Evolutionary conservation across 2,113 vertebrate genomes (phyloP), one percentile per base, ranked within the genome.

Genomic region (Eleginops maclovinus): DNA sequence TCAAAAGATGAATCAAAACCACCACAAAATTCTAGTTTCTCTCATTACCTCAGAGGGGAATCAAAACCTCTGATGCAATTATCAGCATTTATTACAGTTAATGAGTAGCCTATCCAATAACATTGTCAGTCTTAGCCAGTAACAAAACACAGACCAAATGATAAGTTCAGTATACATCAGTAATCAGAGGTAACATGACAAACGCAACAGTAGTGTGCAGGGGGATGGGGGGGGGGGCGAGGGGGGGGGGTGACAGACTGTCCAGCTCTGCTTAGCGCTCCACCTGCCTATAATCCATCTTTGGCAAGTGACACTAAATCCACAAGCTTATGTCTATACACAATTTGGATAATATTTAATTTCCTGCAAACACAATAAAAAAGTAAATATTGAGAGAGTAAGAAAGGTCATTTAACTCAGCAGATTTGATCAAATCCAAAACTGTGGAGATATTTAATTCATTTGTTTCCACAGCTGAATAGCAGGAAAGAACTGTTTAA

Each of bases 211-310:
- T 36, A 22, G 50, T 7, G 26, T 44, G n/a, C 13, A 46, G 24
- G 11, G 82, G 87, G 78, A 58, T 79, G 28, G 28, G 28, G 81
- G 86, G 44, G 53, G 55, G 31, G 41, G 24, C 6, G 82, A 88
- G 78, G 62, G 77, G 78, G 62, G 77, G 81, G 86, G 44, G 54
- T 70, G 55, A 86, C 81, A 84, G 75, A 82, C 63, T 62, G 71
- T 55, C 9, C 49, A 58, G 26, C 47, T 71, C 26, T 56, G 22
- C 36, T 67, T 19, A 61, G 47, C n/a, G 53, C 63, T 47, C 55
- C 36, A 46, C 68, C 40, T 68, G 51, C 59, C 77, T 69, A 31
- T 84, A 84, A 87, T 87, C 86, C 80, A 82, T 55, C 49, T 54
- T 59, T 43, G 26, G 47, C 19, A 16, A 26, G 50, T 24, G 10